Conservation (phyloP, 2,113 vertebrate species). For the Onychostoma macrolepis region DNA sequence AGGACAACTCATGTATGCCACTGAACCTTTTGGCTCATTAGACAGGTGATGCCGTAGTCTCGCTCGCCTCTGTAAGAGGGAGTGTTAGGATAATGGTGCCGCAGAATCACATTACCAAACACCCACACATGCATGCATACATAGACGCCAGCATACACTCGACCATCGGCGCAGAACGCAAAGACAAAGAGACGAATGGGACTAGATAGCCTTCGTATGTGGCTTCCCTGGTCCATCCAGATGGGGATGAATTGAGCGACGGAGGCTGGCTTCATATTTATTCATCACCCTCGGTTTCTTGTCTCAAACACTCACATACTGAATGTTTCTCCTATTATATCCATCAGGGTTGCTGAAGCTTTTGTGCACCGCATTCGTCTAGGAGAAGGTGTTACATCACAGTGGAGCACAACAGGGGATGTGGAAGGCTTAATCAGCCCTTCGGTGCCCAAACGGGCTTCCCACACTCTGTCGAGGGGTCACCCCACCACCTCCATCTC, state of each 20-base stretch:
- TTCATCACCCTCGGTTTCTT: slow-evolving; percentile 69
- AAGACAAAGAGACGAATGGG: slow-evolving; percentile 38
- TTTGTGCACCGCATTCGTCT: slow-evolving; percentile 49
- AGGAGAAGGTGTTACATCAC: slow-evolving; percentile 56
- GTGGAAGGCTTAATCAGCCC: slow-evolving; percentile 37
- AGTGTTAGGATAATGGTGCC: slow-evolving; percentile 45
- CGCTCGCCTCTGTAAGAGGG: slow-evolving; percentile 35
- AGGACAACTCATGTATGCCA: not conserved
- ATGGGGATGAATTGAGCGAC: slow-evolving; percentile 67
- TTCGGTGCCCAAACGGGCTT: slow-evolving; percentile 51
- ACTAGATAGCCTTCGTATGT: slow-evolving; percentile 41
- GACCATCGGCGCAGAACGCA: slow-evolving; percentile 13
- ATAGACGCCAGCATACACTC: slow-evolving; percentile 37
- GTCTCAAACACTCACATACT: slow-evolving; percentile 17
- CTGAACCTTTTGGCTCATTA: slow-evolving; percentile 6
- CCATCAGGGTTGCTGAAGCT: slow-evolving; percentile 36
- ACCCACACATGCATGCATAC: slow-evolving; percentile 47
- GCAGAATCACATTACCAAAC: slow-evolving; percentile 46
- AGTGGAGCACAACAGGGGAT: slow-evolving; percentile 50
- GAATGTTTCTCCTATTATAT: slow-evolving; percentile 50
- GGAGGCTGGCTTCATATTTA: slow-evolving; percentile 77
- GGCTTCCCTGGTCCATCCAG: slow-evolving; percentile 61
- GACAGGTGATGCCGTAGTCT: slow-evolving; percentile 39
- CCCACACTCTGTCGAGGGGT: slow-evolving; percentile 48
- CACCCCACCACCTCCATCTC: slow-evolving; percentile 57